These are phyloP conservation scores for Microtus ochrogaster DNA, from an alignment of 2,113 vertebrate genomes.

Conservation along the genomic window DNA sequence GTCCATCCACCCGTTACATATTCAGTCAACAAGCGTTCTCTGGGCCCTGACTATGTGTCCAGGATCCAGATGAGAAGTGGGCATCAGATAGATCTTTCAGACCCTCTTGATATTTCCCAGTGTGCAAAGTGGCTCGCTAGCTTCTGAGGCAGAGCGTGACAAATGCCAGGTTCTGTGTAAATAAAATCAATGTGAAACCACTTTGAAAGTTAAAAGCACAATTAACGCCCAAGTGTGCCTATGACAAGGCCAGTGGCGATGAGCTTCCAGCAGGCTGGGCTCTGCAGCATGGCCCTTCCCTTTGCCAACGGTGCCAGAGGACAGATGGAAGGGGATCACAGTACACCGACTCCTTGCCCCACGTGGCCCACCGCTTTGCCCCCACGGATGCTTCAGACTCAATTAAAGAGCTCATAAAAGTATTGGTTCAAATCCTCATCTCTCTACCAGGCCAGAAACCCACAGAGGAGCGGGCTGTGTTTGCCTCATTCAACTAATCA, in stretches of 20 bases:
- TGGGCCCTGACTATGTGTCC: not conserved
- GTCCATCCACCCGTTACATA: not conserved
- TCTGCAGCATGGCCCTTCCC: too few species aligned
- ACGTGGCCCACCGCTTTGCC: fast-evolving
- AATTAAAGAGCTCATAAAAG: not conserved
- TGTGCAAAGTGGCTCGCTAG: not conserved
- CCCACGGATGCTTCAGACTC: fast-evolving
- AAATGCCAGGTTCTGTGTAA: not conserved
- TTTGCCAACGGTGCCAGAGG: fast-evolving
- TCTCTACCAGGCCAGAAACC: not conserved
- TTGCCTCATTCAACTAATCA: constrained; percentile 42
- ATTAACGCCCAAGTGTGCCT: fast-evolving
- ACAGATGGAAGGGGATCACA: fast-evolving
- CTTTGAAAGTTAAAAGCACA: constrained; percentile 54
- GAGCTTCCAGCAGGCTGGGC: not conserved
- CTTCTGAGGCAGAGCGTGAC: not conserved
- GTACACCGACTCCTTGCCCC: fast-evolving
- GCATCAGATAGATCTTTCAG: fast-evolving
- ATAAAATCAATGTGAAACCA: constrained; percentile 49
- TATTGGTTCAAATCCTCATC: not conserved
- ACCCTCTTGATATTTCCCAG: not conserved
- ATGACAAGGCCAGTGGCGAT: not conserved
- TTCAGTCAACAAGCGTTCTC: constrained; percentile 5
- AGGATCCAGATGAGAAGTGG: not conserved
- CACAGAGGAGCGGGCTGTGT: not conserved